Evolutionary conservation across 2,797 vertebrate species (phyloP).

Genomic region (Emydoidea blandingii): DNA sequence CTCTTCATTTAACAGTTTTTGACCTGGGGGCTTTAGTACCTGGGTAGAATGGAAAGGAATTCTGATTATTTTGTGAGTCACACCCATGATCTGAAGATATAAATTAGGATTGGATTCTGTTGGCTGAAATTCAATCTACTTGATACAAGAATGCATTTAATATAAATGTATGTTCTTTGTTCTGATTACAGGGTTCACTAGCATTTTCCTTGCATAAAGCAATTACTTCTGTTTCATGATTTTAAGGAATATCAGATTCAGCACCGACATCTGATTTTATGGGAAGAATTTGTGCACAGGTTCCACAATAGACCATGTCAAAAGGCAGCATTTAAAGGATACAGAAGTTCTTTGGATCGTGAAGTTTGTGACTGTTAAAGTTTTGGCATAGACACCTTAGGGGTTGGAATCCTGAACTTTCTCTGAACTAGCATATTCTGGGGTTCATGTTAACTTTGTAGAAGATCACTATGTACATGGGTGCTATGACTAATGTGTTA

Average conservation of each 20-base stretch:
- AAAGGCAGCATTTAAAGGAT: neutral
- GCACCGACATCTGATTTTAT: fast-evolving
- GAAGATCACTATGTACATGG: neutral
- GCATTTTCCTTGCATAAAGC: neutral
- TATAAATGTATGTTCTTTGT: neutral
- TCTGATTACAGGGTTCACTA: neutral
- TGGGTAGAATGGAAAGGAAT: neutral
- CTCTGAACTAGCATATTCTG: fast-evolving
- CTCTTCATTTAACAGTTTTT: neutral
- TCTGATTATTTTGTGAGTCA: fast-evolving
- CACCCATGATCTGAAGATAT: neutral
- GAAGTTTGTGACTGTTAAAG: neutral
- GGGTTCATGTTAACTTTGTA: fast-evolving
- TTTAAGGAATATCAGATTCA: neutral
- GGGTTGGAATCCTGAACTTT: neutral
- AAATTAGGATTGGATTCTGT: neutral
- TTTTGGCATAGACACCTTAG: neutral
- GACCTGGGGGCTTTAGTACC: neutral
- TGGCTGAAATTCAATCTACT: neutral
- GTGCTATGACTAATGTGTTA: neutral
- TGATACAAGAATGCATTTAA: neutral
- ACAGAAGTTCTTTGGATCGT: neutral
- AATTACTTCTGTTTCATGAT: neutral
- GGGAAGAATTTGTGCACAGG: neutral
- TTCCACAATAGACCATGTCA: neutral